phyloP scores from a whole-genome alignment of 2,888 invertebrate species.

The Phyllotreta cruciferae region DNA sequence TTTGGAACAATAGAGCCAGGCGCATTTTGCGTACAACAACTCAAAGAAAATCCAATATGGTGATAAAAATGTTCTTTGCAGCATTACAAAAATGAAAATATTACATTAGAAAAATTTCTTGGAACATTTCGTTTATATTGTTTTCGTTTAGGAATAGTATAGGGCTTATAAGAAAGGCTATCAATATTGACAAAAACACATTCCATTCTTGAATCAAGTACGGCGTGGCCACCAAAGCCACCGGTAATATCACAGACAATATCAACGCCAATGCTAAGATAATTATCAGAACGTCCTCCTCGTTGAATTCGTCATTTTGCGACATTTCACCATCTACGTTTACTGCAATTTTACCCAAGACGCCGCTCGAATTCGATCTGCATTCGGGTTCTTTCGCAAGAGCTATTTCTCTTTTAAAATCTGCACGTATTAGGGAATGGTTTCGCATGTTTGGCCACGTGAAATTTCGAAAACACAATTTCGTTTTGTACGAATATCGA shows the following conservation, averaged over 20 bases:
- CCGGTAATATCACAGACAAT: conserved; percentile 4
- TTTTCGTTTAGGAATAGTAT: background rate
- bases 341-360: background rate
- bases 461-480: too few species aligned
- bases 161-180: background rate
- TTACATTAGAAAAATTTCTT: background rate
- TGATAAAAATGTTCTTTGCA: too few species aligned
- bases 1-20: too few species aligned
- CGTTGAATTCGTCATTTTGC: conserved; percentile 7
- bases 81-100: too few species aligned
- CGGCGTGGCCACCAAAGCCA: background rate
- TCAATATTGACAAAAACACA: background rate
- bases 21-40: too few species aligned
- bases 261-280: conserved; percentile 4
- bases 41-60: too few species aligned
- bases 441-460: too few species aligned
- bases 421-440: too few species aligned
- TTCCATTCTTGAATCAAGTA: conserved; percentile 14
- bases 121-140: background rate
- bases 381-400: too few species aligned
- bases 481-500: too few species aligned
- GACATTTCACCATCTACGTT: conserved; percentile 8
- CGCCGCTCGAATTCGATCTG: too few species aligned
- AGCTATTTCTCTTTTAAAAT: too few species aligned
- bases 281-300: conserved; percentile 7